phyloP scores from a whole-genome alignment of 2,888 invertebrate genomes.

The Xanthorhoe designata region DNA sequence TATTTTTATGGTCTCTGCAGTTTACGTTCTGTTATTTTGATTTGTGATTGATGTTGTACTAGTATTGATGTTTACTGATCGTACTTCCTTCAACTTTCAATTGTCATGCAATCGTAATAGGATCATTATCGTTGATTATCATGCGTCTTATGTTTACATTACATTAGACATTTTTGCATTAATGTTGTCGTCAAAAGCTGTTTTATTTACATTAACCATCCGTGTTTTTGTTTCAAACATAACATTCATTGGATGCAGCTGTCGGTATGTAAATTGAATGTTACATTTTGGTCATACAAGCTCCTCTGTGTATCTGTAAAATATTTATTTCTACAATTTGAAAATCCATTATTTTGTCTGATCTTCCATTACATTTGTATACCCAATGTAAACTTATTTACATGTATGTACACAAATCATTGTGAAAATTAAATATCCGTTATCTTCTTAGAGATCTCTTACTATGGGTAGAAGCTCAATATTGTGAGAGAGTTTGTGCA shows the following conservation, averaged over 20 bases:
- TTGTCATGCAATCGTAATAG: slow-evolving; percentile 17
- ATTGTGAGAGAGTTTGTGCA: not conserved
- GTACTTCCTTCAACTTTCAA: slow-evolving; percentile 3
- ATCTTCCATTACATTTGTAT: slow-evolving; percentile 13
- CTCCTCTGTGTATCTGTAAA: slow-evolving; percentile 49
- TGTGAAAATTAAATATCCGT: not conserved
- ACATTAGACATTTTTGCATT: slow-evolving; percentile 28
- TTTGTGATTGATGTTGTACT: slow-evolving; percentile 39
- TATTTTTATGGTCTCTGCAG: not conserved
- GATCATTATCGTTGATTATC: slow-evolving; percentile 21
- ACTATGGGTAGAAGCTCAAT: not conserved
- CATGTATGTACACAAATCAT: slow-evolving; percentile 5
- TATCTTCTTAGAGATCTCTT: slow-evolving; percentile 8
- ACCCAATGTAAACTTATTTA: slow-evolving; percentile 10
- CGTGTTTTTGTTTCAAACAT: slow-evolving; percentile 76
- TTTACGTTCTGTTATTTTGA: slow-evolving; percentile 24
- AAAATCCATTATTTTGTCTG: slow-evolving; percentile 18
- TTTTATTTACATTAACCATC: slow-evolving; percentile 65
- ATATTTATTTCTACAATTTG: slow-evolving; percentile 20
- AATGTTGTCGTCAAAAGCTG: slow-evolving; percentile 29
- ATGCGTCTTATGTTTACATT: slow-evolving; percentile 34
- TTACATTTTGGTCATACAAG: slow-evolving; percentile 55
- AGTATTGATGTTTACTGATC: slow-evolving; percentile 31
- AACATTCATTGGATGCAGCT: slow-evolving; percentile 76
- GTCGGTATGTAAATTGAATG: slow-evolving; percentile 76